Evolutionary conservation across 2,113 vertebrate species (phyloP), one percentile per base, ranked within the genome.

Genomic region (Fukomys damarensis): DNA sequence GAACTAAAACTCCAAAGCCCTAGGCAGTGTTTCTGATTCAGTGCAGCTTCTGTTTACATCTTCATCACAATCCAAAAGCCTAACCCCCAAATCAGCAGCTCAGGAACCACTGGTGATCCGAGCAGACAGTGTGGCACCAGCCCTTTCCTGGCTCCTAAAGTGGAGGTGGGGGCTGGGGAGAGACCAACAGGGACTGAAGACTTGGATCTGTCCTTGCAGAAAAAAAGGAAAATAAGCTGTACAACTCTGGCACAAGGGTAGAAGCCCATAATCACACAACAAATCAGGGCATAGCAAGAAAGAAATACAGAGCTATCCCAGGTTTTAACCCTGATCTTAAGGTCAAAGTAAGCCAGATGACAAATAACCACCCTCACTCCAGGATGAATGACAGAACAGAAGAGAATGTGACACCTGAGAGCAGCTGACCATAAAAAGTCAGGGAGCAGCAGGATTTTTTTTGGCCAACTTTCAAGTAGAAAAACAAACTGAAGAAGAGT

Each of bases 331-430:
- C 74, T 92, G 32, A 95, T 65, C 70, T 54, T 72, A 41, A 95
- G 68, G 97, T 87, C 83, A 95, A 96, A 91, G 87, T 49, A 96
- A 95, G 38, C 46, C 43, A 77, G 28, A 91, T 49, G 95, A 96
- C 93, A 97, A 89, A 95, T 96, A 93, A 88, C 76, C 76, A 97
- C 59, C 81, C 49, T 95, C 79, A 94, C 70, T 97, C 79, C 93
- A 92, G 14, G 4, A 96, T 30, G 84, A 97, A 88, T 86, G 76
- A 96, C 95, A 96, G 63, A 96, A 96, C 85, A 91, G 49, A 97
- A 98, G 93, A 97, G 95, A 97, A 95, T 68, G 76, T 93, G 76
- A 66, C 65, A 95, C 58, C 70, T 68, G 79, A 96, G 83, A 96
- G 63, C 74, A 87, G 80, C 84, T 87, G 72, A 94, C 94, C 52